phyloP scores from a whole-genome alignment of 2,888 invertebrate genomes.

The Brenthis daphne region DNA sequence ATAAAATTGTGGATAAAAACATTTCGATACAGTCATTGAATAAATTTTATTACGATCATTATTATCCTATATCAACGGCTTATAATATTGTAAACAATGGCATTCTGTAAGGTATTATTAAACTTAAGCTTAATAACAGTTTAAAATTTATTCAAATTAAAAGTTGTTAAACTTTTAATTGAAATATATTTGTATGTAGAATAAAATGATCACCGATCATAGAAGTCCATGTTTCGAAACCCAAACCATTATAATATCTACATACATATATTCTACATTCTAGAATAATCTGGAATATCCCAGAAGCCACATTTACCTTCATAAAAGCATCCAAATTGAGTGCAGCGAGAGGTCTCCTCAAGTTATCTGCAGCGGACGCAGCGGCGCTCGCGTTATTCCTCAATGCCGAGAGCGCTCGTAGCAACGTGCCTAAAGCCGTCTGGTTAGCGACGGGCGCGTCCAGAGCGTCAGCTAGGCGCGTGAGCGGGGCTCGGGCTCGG shows the following conservation, averaged over 20 bases:
- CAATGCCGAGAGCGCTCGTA: slow-evolving; percentile 86
- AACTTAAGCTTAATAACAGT: too few species aligned
- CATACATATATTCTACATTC: background rate
- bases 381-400: slow-evolving; percentile 89
- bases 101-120: too few species aligned
- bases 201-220: background rate
- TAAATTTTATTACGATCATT: too few species aligned
- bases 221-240: too few species aligned
- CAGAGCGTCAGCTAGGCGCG: slow-evolving; percentile 88
- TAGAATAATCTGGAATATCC: background rate
- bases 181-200: too few species aligned
- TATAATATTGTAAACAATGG: too few species aligned
- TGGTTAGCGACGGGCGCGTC: slow-evolving; percentile 90
- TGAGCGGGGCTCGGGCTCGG: slow-evolving; percentile 86
- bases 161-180: too few species aligned
- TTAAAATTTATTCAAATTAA: too few species aligned
- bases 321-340: slow-evolving; percentile 84
- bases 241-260: background rate
- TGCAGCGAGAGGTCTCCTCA: slow-evolving; percentile 86
- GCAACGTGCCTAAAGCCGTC: slow-evolving; percentile 87
- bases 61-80: too few species aligned
- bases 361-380: slow-evolving; percentile 88
- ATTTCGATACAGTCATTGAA: too few species aligned
- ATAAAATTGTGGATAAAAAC: too few species aligned
- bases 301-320: slow-evolving; percentile 55